These are phyloP conservation scores for Turnix velox DNA, from an alignment of 2,113 vertebrate genomes.

Conservation along the genomic window DNA sequence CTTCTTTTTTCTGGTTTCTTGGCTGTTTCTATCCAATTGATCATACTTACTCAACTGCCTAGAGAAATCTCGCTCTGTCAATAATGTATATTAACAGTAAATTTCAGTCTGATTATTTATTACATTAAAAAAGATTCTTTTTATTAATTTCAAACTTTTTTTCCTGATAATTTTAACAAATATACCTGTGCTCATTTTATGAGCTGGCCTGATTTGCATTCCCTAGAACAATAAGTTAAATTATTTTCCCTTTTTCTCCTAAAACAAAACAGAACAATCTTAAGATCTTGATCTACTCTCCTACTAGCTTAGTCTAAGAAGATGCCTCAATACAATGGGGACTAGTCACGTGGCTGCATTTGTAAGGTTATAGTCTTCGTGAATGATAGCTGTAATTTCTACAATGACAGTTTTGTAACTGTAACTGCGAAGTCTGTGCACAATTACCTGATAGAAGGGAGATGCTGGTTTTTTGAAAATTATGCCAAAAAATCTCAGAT, in stretches of 20 bases:
- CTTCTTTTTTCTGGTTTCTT: not conserved
- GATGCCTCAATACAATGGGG: not conserved
- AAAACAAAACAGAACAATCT: not conserved
- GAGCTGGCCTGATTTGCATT: not conserved
- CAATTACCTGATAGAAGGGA: not conserved
- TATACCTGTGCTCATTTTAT: not conserved
- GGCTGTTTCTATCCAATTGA: not conserved
- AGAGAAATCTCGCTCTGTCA: not conserved
- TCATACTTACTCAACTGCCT: not conserved
- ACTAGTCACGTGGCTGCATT: not conserved
- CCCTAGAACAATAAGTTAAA: not conserved
- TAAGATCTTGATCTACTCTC: not conserved
- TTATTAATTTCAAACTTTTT: not conserved
- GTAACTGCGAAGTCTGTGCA: not conserved
- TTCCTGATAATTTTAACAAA: conserved; percentile 14
- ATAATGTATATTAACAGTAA: not conserved
- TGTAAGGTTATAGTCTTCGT: not conserved
- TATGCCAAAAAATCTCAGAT: not conserved
- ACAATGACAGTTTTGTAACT: not conserved
- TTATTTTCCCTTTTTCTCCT: not conserved
- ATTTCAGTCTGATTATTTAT: conserved; percentile 12
- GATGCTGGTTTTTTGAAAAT: not conserved
- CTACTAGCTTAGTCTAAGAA: not conserved
- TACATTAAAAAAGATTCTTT: not conserved
- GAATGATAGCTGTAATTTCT: not conserved